A percentile compares a stretch with the other conserved stretches of the same genome.
phyloP scores from a whole-genome alignment of 2,797 vertebrate species.

The Anguilla obscura region DNA sequence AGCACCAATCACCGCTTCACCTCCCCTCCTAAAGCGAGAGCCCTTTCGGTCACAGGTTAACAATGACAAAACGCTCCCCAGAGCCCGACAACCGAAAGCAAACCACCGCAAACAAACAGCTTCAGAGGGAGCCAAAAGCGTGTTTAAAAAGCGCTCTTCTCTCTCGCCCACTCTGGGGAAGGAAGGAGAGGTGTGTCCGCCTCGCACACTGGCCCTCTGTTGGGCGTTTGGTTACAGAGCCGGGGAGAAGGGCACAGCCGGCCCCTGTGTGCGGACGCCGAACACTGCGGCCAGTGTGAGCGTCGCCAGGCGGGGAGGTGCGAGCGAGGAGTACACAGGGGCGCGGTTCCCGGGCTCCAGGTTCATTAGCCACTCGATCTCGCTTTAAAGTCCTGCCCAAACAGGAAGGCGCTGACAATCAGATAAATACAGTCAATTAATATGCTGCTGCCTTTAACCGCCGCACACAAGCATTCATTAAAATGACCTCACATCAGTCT shows the following conservation, averaged over 20 bases:
- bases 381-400: neutral
- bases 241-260: neutral
- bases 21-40: neutral
- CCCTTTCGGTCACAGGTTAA: neutral
- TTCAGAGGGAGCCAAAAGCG: neutral
- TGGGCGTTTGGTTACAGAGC: neutral
- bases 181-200: neutral
- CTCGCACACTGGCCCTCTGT: conserved; percentile 1
- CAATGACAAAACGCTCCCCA: neutral
- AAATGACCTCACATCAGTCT: neutral
- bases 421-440: neutral
- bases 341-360: neutral
- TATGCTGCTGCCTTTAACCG: neutral
- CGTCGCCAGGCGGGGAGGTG: neutral
- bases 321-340: neutral
- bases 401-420: neutral
- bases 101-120: neutral
- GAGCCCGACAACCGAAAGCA: neutral
- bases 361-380: conserved; percentile 8
- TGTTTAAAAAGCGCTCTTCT: neutral
- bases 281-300: conserved; percentile 9
- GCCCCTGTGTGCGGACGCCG: neutral
- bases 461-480: neutral
- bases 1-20: neutral
- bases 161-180: neutral